phyloP scores from a whole-genome alignment of 2,797 vertebrate genomes.

The Labeo calbasu region DNA sequence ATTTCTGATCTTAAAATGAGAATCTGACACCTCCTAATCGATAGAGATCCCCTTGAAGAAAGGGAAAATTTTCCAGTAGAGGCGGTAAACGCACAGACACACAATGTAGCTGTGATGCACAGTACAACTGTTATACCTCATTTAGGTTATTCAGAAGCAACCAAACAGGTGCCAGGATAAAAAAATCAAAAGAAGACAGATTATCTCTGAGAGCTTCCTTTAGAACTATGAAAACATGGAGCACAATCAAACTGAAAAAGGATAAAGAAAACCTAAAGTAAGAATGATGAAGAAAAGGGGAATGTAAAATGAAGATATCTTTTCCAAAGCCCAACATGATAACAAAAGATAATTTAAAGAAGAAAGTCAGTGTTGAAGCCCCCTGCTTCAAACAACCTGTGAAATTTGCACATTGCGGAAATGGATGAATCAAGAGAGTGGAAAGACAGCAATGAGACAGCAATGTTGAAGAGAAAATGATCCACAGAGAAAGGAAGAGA shows the following conservation, averaged over 20 bases:
- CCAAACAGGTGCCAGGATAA: not conserved
- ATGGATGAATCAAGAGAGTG: not conserved
- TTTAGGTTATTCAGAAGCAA: not conserved
- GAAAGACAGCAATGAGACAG: not conserved
- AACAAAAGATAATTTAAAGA: not conserved
- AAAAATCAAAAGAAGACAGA: not conserved
- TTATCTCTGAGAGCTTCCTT: not conserved
- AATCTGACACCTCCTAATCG: not conserved
- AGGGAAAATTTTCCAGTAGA: not conserved
- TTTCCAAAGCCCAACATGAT: not conserved
- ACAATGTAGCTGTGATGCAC: not conserved
- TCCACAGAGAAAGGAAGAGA: not conserved
- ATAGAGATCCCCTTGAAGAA: not conserved
- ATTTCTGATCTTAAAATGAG: not conserved
- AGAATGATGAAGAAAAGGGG: not conserved
- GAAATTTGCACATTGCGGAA: slow-evolving; percentile 22
- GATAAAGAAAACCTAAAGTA: not conserved
- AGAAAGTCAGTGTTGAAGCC: not conserved
- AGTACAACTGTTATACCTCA: not conserved
- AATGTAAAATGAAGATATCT: not conserved
- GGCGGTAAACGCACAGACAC: not conserved
- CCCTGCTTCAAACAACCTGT: not conserved
- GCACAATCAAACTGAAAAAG: not conserved
- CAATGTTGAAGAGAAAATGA: not conserved
- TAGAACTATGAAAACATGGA: not conserved